Evolutionary conservation across 1,140 invertebrate genomes (phyloP).

Genomic region (Elysia chlorotica): DNA sequence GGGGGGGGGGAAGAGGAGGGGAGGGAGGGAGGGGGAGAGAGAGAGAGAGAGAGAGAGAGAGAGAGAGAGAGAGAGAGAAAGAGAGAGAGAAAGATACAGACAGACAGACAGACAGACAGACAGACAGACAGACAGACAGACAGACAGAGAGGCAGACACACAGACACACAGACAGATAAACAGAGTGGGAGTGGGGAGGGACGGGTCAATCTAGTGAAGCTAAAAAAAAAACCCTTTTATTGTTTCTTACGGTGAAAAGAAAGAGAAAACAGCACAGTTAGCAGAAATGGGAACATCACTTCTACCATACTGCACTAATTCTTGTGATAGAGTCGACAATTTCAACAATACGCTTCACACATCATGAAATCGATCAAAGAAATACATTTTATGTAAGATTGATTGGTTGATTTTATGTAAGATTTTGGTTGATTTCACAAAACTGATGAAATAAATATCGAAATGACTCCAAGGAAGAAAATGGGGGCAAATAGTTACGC

Average conservation of each 20-base stretch:
- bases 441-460: no score
- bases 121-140: slow-evolving; percentile 6
- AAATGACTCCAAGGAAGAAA: no score
- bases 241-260: not conserved
- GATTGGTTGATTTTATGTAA: no score
- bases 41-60: slow-evolving; percentile 6
- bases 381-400: no score
- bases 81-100: slow-evolving; percentile 17
- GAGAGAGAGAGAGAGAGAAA: slow-evolving; percentile 20
- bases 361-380: not conserved
- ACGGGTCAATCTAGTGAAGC: not conserved
- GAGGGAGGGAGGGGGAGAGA: slow-evolving; percentile 10
- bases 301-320: slow-evolving; percentile 48
- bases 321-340: slow-evolving; percentile 20
- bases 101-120: no score
- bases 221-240: slow-evolving; percentile 13
- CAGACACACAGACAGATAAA: not conserved
- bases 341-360: not conserved
- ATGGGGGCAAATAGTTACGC: no score
- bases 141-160: not conserved
- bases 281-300: slow-evolving; percentile 44
- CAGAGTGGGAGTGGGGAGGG: not conserved
- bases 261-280: slow-evolving; percentile 32
- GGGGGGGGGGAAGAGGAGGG: not conserved
- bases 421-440: no score